Percentiles rank a stretch among this genome's conserved stretches.
These are phyloP conservation scores for Rhysida immarginata DNA, from an alignment of 1,140 invertebrate species.

Conservation along the genomic window DNA sequence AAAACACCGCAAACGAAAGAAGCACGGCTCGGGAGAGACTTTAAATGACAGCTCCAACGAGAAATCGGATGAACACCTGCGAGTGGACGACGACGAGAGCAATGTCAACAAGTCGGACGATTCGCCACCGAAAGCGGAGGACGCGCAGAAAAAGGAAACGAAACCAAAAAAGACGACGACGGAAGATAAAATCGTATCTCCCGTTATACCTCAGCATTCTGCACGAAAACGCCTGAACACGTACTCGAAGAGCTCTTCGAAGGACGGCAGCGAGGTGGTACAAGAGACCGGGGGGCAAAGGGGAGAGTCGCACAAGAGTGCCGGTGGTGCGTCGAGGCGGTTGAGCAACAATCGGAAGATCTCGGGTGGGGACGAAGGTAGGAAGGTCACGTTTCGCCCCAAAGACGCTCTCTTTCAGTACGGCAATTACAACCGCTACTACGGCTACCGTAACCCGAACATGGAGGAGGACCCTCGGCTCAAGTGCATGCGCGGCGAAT, in stretches of 20 bases:
- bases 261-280: not conserved
- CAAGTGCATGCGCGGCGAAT: conserved; percentile 59
- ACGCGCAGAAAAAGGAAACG: conserved; percentile 14
- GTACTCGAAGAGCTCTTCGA: not conserved
- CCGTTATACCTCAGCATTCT: conserved; percentile 73
- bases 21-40: conserved; percentile 22
- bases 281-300: not conserved
- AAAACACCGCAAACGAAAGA: conserved; percentile 39
- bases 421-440: conserved; percentile 94
- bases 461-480: conserved; percentile 66
- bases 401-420: conserved; percentile 49
- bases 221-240: conserved; percentile 43
- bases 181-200: conserved; percentile 85
- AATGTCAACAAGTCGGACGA: not conserved
- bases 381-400: not conserved
- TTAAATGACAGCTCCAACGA: not conserved
- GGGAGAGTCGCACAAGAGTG: not conserved
- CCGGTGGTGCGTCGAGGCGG: not conserved
- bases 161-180: conserved; percentile 32
- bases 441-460: conserved; percentile 77
- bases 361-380: not conserved
- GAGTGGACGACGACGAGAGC: not conserved
- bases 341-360: not conserved
- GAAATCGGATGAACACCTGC: not conserved
- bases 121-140: conserved; percentile 4